Conservation (phyloP, 53 echinoderm and acorn worm species). For the Patiria pectinifera region DNA sequence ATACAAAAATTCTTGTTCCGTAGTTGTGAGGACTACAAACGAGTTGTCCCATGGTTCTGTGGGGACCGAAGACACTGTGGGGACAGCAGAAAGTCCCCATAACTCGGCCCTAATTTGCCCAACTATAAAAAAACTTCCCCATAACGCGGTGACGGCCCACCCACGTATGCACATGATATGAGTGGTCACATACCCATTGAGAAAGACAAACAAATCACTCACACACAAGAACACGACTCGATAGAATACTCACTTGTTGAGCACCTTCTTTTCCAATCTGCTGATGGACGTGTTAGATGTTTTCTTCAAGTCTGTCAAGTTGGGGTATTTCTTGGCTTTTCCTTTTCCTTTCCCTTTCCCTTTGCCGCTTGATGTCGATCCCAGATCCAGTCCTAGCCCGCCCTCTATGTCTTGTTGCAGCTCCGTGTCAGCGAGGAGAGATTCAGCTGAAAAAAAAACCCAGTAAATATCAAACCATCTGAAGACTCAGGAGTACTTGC, state of each 20-base stretch:
- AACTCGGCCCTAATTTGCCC: too few relatives aligned
- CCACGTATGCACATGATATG: too few relatives aligned
- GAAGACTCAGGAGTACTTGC: background rate
- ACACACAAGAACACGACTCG: too few relatives aligned
- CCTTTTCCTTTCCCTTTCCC: slow-evolving; percentile 87
- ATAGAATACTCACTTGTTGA: slow-evolving; percentile 79
- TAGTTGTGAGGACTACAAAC: too few relatives aligned
- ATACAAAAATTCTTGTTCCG: too few relatives aligned
- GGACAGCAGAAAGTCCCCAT: too few relatives aligned
- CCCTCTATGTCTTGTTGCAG: slow-evolving; percentile 86
- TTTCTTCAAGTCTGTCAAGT: slow-evolving; percentile 86
- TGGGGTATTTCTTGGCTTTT: slow-evolving; percentile 90
- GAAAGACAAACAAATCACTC: background rate
- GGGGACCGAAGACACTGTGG: too few relatives aligned
- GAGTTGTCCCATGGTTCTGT: too few relatives aligned
- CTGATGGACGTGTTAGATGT: slow-evolving; percentile 78
- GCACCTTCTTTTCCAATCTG: slow-evolving; percentile 84
- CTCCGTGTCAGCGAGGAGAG: slow-evolving; percentile 62
- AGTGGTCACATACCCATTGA: background rate
- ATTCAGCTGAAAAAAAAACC: slow-evolving; percentile 13
- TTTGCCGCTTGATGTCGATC: slow-evolving; percentile 64
- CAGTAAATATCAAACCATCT: background rate
- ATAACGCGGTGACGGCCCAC: too few relatives aligned
- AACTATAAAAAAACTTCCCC: too few relatives aligned
- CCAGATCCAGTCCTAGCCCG: slow-evolving; percentile 77